Percentiles rank a stretch among this genome's conserved stretches.
Evolutionary conservation across 2,888 invertebrate genomes (phyloP).

Genomic region (Celastrina argiolus): DNA sequence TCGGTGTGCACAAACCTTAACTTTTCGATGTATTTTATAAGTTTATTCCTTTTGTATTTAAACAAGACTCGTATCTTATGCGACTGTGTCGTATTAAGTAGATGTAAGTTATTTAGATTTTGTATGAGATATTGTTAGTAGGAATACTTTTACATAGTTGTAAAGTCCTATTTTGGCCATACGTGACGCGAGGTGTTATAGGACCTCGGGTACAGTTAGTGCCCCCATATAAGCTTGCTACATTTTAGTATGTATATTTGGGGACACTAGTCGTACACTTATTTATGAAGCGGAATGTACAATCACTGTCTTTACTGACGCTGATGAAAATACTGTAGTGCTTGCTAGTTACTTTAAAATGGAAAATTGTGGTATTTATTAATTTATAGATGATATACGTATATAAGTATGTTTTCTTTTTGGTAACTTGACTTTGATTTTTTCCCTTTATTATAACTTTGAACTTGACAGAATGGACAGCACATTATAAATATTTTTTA

Average conservation of each 20-base stretch:
- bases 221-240: not conserved
- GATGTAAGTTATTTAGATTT: conserved; percentile 57
- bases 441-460: too few relatives aligned
- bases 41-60: conserved; percentile 39
- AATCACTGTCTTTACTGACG: not conserved
- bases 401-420: too few relatives aligned
- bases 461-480: too few relatives aligned
- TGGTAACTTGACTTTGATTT: too few relatives aligned
- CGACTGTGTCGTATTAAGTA: conserved; percentile 56
- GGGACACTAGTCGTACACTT: not conserved
- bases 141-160: conserved; percentile 18
- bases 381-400: not conserved
- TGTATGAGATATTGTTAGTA: conserved; percentile 70
- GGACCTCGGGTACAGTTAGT: not conserved
- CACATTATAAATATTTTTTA: not conserved
- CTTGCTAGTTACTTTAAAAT: not conserved
- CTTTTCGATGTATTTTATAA: conserved; percentile 60
- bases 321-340: not conserved
- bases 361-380: not conserved
- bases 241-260: not conserved
- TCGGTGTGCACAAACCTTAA: conserved; percentile 44
- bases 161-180: conserved; percentile 23
- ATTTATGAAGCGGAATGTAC: conserved; percentile 5
- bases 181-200: not conserved
- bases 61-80: conserved; percentile 42